Conservation (phyloP, 2,113 vertebrate genomes). For the Cygnus atratus region DNA sequence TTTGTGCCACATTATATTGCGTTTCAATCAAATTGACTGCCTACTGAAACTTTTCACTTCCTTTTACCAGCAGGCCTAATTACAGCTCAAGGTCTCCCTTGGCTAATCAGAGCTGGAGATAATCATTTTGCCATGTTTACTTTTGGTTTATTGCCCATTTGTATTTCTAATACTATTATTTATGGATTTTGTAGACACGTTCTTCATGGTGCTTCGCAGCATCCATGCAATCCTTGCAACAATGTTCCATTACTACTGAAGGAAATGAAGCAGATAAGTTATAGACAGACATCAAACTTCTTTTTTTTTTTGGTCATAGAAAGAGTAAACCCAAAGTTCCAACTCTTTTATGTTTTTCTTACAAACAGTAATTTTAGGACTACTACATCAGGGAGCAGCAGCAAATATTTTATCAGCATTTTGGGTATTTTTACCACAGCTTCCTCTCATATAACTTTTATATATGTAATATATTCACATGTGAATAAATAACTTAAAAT, state of each 20-base stretch:
- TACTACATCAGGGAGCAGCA: background rate
- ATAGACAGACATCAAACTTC: background rate
- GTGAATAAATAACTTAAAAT: background rate
- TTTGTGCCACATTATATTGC: background rate
- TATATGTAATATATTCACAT: background rate
- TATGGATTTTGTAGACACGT: background rate
- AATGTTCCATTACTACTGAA: background rate
- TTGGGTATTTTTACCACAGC: fast-evolving
- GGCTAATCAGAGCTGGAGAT: background rate
- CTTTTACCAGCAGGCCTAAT: background rate
- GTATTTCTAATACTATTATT: background rate
- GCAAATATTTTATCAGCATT: background rate
- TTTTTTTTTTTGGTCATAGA: background rate
- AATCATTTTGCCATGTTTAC: background rate
- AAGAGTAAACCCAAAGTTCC: background rate
- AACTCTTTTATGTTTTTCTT: background rate
- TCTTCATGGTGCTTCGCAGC: background rate
- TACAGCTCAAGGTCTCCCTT: background rate
- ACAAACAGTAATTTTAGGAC: background rate
- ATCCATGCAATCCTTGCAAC: background rate
- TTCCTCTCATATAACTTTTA: background rate
- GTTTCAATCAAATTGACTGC: background rate
- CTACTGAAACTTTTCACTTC: background rate
- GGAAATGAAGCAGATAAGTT: background rate
- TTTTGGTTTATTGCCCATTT: background rate